phyloP scores from a whole-genome alignment of 2,888 invertebrate genomes.

The Lepidonotus clava region DNA sequence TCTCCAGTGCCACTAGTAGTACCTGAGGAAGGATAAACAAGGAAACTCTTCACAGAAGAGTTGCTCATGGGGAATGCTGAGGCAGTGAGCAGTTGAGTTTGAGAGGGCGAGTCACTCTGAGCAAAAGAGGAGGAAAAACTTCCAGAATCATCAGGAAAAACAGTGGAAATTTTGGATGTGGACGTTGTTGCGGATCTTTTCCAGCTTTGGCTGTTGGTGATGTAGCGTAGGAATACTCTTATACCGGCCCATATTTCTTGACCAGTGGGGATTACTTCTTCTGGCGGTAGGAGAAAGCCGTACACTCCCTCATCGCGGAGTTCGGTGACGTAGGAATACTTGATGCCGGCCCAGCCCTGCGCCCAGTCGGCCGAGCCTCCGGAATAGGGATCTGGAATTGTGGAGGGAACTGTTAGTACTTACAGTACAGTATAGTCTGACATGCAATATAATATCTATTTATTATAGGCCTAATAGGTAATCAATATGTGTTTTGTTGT shows the following conservation, averaged over 20 bases:
- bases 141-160: not conserved
- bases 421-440: too few species aligned
- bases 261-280: slow-evolving; percentile 59
- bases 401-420: too few species aligned
- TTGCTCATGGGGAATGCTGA: not conserved
- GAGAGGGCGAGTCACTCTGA: not conserved
- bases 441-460: too few species aligned
- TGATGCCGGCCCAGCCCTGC: slow-evolving; percentile 57
- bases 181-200: not conserved
- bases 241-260: slow-evolving; percentile 57
- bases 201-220: not conserved
- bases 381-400: slow-evolving; percentile 58
- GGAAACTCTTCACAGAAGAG: slow-evolving; percentile 34
- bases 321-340: slow-evolving; percentile 61
- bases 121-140: not conserved
- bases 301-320: slow-evolving; percentile 58
- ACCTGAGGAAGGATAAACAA: not conserved
- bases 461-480: too few species aligned
- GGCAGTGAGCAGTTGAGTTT: not conserved
- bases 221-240: slow-evolving; percentile 22
- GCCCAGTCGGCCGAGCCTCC: slow-evolving; percentile 64
- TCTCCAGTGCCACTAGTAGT: not conserved
- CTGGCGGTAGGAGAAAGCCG: slow-evolving; percentile 58
- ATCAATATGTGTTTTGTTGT: too few species aligned
- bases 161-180: not conserved